Evolutionary conservation across 2,797 vertebrate genomes (phyloP), one percentile per base, ranked within the genome.

Genomic region (Tragopan temminckii): DNA sequence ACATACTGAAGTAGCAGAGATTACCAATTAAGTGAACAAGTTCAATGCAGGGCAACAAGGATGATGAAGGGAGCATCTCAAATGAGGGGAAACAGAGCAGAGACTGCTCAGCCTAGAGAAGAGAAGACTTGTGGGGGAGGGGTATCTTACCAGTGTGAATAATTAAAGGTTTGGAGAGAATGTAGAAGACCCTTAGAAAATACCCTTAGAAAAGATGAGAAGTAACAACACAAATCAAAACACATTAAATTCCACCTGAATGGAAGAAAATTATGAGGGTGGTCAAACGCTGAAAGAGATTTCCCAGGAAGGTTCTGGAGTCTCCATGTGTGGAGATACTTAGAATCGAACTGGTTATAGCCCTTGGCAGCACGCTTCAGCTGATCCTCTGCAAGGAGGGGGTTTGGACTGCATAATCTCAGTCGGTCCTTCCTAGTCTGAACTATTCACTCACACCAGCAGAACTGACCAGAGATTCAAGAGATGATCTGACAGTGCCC

Each of bases 271-370:
- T 24, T 57, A 0, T 61, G 27, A 53, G 5, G 1, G 7, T 48
- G 4, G 11, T 61, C 40, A 45, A 53, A 79, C 35, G 19, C 15
- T 75, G 45, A 10, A 85, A 70, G 31, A 67, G 38, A 43, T 78
- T 91, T 19, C 27, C 31, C 11, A 14, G 19, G n/a, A 31, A 19
- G 9, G 11, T 85, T 83, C 74, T 91, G 31, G 21, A 75, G 25
- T 53, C 14, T 70, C 20, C 12, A 2, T 75, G 77, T 70, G 20
- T 71, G 31, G 33, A 68, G 36, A 23, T 75, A 19, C 24, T 53
- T 21, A 58, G 48, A 80, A 33, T 19, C 11, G 0, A 3, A 8
- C 14, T 42, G 67, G 31, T 42, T 1, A 0, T 43, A 20, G 57
- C 68, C 9, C 33, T 77, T 24, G 17, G 29, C 57, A 74, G 1